Base-by-base conservation (phyloP, 2,888 invertebrate genomes). In the Drosophila anomalata region DNA sequence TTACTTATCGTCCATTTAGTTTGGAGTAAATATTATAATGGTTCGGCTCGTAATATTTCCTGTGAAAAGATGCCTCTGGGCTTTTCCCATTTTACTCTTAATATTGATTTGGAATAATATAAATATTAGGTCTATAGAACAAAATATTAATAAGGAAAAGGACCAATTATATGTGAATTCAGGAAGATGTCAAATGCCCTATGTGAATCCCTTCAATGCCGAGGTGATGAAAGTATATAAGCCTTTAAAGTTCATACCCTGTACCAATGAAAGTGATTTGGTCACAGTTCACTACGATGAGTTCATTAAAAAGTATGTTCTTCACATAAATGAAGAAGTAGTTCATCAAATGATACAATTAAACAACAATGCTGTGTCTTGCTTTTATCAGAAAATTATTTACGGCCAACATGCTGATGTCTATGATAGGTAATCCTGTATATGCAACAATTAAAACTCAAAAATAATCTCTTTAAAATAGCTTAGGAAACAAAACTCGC, bases 101-200 rank as follows among this genome's bases (percentile, higher is more conserved):
- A 5, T 66, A 12, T 20, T 41, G 5, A 0, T 29, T 2, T 66
- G 20, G 54, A 41, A 17, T 1, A 41, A 12, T 20, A 1, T 12
- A 0, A 22, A 6, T 22, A 3, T 12, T 1, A 44, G 22, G 11
- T 6, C 6, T 5, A 2, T 3, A 17, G 22, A 7, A 0, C 24
- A 6, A 6, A 5, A 36, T n/a, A 2, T 4, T 2, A 12, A 24
- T 2, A 11, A 12, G 0, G 26, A 0, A 6, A 17, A n/a, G 1
- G 26, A 59, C n/a, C 51, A 53, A 3, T 79, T 57, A 24, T 81
- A 70, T 53, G 89, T 91, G 17, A 83, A 93, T 90, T 94, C 93
- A 75, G 90, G 93, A 20, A 93, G 92, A 80, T 95, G 95, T 80
- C 93, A 92, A 76, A 94, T 95, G 86, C 93, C 93, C 5, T 93